Evolutionary conservation across 2,888 invertebrate species (phyloP).

Genomic region (Papilio gigon): DNA sequence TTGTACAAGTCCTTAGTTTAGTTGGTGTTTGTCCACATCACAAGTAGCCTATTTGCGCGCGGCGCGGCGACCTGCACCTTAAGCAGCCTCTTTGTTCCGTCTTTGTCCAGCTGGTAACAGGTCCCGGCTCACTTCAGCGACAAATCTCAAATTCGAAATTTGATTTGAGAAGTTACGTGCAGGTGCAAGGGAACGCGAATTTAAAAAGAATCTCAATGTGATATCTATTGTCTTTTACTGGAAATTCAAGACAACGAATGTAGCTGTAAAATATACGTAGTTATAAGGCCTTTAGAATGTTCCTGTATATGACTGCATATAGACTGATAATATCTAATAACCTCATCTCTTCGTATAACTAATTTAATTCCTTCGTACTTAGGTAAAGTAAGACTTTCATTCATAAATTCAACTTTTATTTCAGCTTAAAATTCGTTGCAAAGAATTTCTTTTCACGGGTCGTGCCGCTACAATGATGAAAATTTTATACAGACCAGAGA

Average conservation of each 20-base stretch:
- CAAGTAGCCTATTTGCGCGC: constrained; percentile 67
- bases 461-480: constrained; percentile 3
- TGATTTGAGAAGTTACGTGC: constrained; percentile 38
- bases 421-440: constrained; percentile 5
- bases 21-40: constrained; percentile 51
- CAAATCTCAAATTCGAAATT: constrained; percentile 42
- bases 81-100: constrained; percentile 62
- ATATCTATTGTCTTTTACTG: constrained; percentile 11
- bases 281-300: too few species aligned
- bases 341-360: background rate
- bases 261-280: too few species aligned
- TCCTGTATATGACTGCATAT: background rate
- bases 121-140: constrained; percentile 40
- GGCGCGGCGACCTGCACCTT: constrained; percentile 62
- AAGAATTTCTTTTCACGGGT: constrained; percentile 15
- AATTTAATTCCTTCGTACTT: background rate
- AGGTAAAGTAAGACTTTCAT: background rate
- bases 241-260: background rate
- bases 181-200: constrained; percentile 24
- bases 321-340: background rate
- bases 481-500: constrained; percentile 23
- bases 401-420: constrained; percentile 10
- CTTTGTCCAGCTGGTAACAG: constrained; percentile 42
- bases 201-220: constrained; percentile 20
- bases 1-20: constrained; percentile 30